phyloP scores from a whole-genome alignment of 2,888 invertebrate genomes.

The Dynastes maya region DNA sequence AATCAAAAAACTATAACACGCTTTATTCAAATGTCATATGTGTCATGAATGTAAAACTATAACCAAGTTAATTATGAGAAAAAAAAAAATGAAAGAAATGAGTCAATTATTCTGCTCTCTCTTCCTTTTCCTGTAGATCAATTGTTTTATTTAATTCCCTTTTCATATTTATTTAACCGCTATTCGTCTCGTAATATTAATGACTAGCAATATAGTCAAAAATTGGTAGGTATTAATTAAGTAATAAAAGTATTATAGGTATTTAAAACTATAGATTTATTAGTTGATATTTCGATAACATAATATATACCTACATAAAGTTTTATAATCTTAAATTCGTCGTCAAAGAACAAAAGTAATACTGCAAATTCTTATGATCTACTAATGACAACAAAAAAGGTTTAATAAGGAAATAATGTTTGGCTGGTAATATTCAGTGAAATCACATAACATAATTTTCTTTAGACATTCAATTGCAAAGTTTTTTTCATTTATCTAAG shows the following conservation, averaged over 20 bases:
- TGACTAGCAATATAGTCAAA: constrained; percentile 25
- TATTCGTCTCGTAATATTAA: constrained; percentile 15
- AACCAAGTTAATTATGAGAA: constrained; percentile 23
- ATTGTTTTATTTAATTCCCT: neutral
- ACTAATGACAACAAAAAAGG: constrained; percentile 28
- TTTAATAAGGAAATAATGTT: neutral
- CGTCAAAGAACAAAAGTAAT: constrained; percentile 15
- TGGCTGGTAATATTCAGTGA: neutral
- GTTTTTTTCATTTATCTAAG: no score
- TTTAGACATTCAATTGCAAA: neutral
- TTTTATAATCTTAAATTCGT: constrained; percentile 27
- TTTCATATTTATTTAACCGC: constrained; percentile 12
- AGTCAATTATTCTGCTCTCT: constrained; percentile 43
- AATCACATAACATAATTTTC: neutral
- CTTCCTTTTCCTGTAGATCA: neutral
- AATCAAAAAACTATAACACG: neutral
- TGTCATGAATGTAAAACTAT: constrained; percentile 22
- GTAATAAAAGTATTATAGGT: constrained; percentile 32
- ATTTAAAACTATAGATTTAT: neutral
- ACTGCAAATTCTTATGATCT: constrained; percentile 38
- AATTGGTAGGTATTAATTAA: constrained; percentile 15
- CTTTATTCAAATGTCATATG: constrained; percentile 21
- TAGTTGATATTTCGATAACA: constrained; percentile 22
- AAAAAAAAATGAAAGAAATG: constrained; percentile 30
- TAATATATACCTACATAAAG: constrained; percentile 7